Base-by-base conservation (phyloP, 2,888 invertebrate species). In the Drosophila nr. fundita region DNA sequence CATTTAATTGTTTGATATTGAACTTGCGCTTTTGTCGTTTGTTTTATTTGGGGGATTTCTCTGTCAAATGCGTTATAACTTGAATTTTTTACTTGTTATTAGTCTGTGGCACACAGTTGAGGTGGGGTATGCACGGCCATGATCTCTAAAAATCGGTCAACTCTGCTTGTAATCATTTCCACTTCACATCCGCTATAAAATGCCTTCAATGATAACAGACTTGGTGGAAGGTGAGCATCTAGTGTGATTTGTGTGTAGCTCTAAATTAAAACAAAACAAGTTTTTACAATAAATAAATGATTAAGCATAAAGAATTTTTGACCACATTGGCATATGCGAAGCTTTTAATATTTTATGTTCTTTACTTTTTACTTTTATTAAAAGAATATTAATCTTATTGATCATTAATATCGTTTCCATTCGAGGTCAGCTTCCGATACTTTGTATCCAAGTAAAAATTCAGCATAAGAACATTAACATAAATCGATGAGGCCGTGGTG, bases 171-270 rank as follows among this genome's bases (percentile, higher is more conserved):
- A 79, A 81, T 75, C 67, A 61, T 65, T 72, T 66, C 50, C 54
- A 71, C 67, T 66, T 72, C 64, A 52, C 66, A 63, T 54, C 68
- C 63, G 73, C 73, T 70, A 81, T 60, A 52, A 68, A 73, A 78
- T 60, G 57, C 34, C 60, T 69, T 86, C 88, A 86, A 86, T 84
- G 85, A 83, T 82, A 82, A 72, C 82, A 72, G 67, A 38, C 80
- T 66, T 57, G 27, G 67, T 42, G 75, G 86, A 84, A 88, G 84
- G 84, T 84, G 78, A 84, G 68, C 83, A 74, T 71, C 83, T 76
- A 66, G 61, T 30, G 27, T 49, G 57, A 42, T 45, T 45, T 15
- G 24, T 45, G 4, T 45, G 62, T 54, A 27, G 54, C 63, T 62
- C 61, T 64, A 42, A 36, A 64, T 29, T 36, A 42, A 60, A 40